phyloP scores from a whole-genome alignment of 1,140 invertebrate species.

The Drosophila sproati region DNA sequence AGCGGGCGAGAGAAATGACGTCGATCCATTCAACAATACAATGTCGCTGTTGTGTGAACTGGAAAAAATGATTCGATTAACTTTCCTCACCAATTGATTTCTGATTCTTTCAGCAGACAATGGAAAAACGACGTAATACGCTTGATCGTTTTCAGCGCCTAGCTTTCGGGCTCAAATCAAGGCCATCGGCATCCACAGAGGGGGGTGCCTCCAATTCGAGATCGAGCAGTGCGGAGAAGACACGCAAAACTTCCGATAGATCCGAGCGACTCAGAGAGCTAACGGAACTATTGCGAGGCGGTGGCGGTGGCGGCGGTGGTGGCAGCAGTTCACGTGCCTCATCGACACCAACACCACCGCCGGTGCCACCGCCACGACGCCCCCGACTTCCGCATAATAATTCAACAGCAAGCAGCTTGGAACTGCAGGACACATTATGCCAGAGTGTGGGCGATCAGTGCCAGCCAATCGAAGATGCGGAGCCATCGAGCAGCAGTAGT shows the following conservation, averaged over 20 bases:
- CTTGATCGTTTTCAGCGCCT: conserved; percentile 92
- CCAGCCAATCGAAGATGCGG: conserved; percentile 20
- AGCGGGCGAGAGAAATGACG: neutral
- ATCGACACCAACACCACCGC: conserved; percentile 83
- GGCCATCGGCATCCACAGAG: conserved; percentile 83
- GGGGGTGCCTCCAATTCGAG: conserved; percentile 12
- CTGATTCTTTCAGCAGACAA: conserved; percentile 54
- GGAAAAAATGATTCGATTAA: conserved; percentile 27
- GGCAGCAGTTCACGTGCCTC: conserved; percentile 75
- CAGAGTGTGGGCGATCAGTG: conserved; percentile 19
- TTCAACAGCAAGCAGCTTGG: conserved; percentile 56
- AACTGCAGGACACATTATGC: conserved; percentile 57
- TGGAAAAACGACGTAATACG: conserved; percentile 86
- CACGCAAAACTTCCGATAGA: conserved; percentile 85
- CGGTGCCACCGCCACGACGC: conserved; percentile 77
- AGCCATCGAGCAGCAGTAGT: conserved; percentile 11
- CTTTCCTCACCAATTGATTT: conserved; percentile 27
- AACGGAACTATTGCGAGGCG: conserved; percentile 89
- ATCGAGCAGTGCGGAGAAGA: conserved; percentile 60
- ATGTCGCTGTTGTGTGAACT: neutral
- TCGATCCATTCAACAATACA: neutral
- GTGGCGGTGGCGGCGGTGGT: conserved; percentile 68
- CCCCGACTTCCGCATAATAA: conserved; percentile 47
- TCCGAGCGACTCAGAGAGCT: conserved; percentile 90
- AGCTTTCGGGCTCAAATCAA: conserved; percentile 88